Evolutionary conservation across 2,888 invertebrate genomes (phyloP), one percentile per base, ranked within the genome.

Genomic region (Lamellibrachia satsuma): DNA sequence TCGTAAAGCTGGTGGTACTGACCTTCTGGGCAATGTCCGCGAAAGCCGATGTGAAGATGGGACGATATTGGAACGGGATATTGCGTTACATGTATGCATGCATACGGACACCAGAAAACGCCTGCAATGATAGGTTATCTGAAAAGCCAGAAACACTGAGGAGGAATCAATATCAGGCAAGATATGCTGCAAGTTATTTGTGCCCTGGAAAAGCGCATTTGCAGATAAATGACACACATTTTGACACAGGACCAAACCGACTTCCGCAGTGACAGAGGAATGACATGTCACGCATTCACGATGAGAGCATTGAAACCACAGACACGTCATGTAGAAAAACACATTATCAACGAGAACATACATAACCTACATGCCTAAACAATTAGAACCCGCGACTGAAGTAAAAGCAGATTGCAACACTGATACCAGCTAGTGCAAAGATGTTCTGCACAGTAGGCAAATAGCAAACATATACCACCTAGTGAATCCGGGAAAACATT

Each of bases 201-300:
- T 75, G 75, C 75, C 22, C 6, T 75, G 75, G 75, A 75, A n/a
- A 75, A 22, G 75, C 75, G 75, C 11, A 22, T 15, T 75, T 75
- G 75, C 3, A 22, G 75, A 75, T 75, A 75, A 75, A 75, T n/a
- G 75, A 75, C 75, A 75, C 15, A 75, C n/a, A 75, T 75, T 75
- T 75, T 75, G 75, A 75, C 75, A 75, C 6, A 75, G 6, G 75
- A 22, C n/a, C 75, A 22, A 75, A 75, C 75, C 15, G 75, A 75
- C 15, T 6, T 75, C 22, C 6, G 3, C 75, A 6, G 75, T n/a
- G 75, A 75, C 75, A 22, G 75, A 11, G 75, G 22, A 55, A 15
- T 75, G 75, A 75, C 75, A 75, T 22, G 75, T 75, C 75, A 75
- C 75, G 75, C 15, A 75, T 75, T 75, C 75, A 75, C 75, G n/a